A percentile compares a stretch with the other conserved stretches of the same genome.
Evolutionary conservation across 2,113 vertebrate genomes (phyloP).

Genomic region (Galemys pyrenaicus): DNA sequence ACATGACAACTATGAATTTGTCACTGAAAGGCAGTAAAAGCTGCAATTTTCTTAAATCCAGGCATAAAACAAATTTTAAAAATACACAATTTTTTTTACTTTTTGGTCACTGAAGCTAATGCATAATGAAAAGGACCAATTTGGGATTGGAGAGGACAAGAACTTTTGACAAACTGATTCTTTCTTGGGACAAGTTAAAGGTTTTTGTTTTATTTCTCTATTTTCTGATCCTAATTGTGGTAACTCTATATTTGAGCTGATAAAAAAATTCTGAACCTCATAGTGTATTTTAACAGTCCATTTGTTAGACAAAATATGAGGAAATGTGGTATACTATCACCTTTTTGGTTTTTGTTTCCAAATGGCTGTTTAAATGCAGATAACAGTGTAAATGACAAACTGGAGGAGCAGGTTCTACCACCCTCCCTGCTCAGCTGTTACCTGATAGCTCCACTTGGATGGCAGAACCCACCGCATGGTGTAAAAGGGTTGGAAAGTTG

Average conservation of each 20-base stretch:
- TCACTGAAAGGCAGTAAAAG: neutral
- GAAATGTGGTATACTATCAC: neutral
- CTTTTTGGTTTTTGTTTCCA: neutral
- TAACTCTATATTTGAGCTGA: neutral
- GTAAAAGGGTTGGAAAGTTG: accelerated
- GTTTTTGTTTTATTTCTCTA: neutral
- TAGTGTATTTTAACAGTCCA: neutral
- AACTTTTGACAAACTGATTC: neutral
- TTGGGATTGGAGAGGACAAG: conserved; percentile 48
- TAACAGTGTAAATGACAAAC: conserved; percentile 27
- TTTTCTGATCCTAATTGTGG: neutral
- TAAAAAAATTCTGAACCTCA: neutral
- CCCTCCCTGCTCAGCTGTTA: neutral
- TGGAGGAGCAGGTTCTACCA: conserved; percentile 33
- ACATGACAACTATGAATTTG: neutral
- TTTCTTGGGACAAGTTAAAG: neutral
- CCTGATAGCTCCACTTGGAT: neutral
- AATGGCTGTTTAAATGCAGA: conserved; percentile 61
- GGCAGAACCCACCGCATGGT: neutral
- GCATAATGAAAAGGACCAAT: neutral
- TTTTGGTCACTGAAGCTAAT: conserved; percentile 9
- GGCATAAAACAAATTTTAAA: neutral
- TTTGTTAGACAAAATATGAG: conserved; percentile 65
- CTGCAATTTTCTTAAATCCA: neutral
- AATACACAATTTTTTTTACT: neutral